Evolutionary conservation across 1,140 invertebrate genomes (phyloP).

Genomic region (Papilio machaon): DNA sequence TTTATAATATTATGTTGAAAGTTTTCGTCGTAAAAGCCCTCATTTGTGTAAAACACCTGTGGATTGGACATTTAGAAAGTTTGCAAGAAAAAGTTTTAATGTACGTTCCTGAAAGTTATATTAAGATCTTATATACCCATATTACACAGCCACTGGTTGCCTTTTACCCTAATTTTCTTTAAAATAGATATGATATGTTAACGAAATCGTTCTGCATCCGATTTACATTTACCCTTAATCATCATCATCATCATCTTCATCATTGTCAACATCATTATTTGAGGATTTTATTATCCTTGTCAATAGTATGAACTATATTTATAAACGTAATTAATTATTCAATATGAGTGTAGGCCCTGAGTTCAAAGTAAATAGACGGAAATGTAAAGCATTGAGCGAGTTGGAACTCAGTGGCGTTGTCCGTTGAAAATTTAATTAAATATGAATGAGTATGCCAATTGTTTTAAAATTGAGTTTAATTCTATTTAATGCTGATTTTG

Average conservation of each 20-base stretch:
- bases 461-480: neutral
- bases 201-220: neutral
- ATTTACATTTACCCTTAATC: no score
- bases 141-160: neutral
- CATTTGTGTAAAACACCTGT: slow-evolving; percentile 6
- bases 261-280: no score
- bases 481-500: neutral
- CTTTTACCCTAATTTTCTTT: slow-evolving; percentile 1
- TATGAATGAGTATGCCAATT: neutral
- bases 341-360: neutral
- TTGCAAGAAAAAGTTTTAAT: slow-evolving; percentile 17
- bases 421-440: slow-evolving; percentile 23
- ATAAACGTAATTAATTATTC: neutral
- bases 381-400: neutral
- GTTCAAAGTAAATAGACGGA: neutral
- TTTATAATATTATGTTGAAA: neutral
- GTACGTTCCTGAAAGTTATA: slow-evolving; percentile 1
- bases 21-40: neutral
- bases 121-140: neutral
- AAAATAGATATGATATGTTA: neutral
- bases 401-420: neutral
- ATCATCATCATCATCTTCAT: neutral
- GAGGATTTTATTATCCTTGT: neutral
- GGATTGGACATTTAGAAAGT: slow-evolving; percentile 3
- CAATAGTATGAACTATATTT: neutral